Evolutionary conservation across 37 sponge, comb jelly and placozoan species (phyloP).

Genomic region (Chondrilla cf. caribensis): DNA sequence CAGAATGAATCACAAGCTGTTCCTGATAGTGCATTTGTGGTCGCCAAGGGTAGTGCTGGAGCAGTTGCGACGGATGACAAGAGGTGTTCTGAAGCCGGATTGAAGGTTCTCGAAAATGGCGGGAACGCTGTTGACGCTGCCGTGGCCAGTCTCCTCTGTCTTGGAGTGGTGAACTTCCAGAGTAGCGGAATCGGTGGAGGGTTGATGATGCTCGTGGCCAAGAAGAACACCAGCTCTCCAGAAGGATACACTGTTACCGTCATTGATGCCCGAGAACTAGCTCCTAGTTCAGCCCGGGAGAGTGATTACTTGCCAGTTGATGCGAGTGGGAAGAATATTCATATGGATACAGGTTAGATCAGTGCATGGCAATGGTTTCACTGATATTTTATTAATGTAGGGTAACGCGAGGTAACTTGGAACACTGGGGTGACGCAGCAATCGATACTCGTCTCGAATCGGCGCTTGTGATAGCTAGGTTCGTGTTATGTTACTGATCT

Average conservation of each 20-base stretch:
- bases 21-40: background rate
- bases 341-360: conserved; percentile 2
- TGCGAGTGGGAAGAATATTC: background rate
- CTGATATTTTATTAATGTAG: too few relatives aligned
- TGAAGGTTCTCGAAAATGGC: conserved; percentile 14
- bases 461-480: too few relatives aligned
- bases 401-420: too few relatives aligned
- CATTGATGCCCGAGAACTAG: conserved; percentile 44
- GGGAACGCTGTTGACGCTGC: conserved; percentile 67
- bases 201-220: conserved; percentile 52
- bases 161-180: conserved; percentile 51
- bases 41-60: background rate
- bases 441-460: too few relatives aligned
- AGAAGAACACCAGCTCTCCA: background rate
- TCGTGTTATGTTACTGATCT: too few relatives aligned
- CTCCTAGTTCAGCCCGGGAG: conserved; percentile 28
- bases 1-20: too few relatives aligned
- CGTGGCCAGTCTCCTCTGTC: conserved; percentile 46
- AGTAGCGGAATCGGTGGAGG: conserved; percentile 66
- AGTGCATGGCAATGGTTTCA: too few relatives aligned
- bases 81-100: conserved; percentile 39
- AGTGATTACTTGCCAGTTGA: background rate
- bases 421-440: too few relatives aligned
- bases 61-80: background rate
- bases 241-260: background rate